Conservation (phyloP, 2,797 vertebrate species). For the Sebastes matsubarae region DNA sequence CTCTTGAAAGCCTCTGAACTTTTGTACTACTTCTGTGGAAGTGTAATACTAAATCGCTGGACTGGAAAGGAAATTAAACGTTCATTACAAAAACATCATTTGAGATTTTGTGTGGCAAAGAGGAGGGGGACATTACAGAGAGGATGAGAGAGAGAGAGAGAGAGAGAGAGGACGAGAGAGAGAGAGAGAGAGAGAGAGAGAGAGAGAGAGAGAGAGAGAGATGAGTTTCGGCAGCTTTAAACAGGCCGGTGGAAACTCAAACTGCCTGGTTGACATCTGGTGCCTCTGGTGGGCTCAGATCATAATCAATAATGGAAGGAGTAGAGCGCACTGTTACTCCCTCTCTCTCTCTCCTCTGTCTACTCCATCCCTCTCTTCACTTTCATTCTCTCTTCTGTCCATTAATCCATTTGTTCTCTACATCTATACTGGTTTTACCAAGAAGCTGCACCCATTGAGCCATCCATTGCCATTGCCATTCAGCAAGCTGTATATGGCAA, state of each 20-base stretch:
- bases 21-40: too few relatives aligned
- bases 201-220: conserved; percentile 19
- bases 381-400: neutral
- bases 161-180: conserved; percentile 14
- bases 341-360: conserved; percentile 44
- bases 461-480: neutral
- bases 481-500: neutral
- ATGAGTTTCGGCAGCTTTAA: conserved; percentile 74
- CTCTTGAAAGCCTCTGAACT: neutral
- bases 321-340: conserved; percentile 53
- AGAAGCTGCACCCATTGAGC: neutral
- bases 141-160: conserved; percentile 22
- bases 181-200: conserved; percentile 20
- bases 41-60: neutral
- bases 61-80: neutral
- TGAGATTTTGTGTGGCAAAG: neutral
- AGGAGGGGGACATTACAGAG: neutral
- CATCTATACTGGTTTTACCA: neutral
- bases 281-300: conserved; percentile 71
- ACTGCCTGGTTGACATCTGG: conserved; percentile 79
- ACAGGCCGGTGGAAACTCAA: conserved; percentile 73
- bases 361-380: neutral
- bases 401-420: neutral
- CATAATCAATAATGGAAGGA: conserved; percentile 84
- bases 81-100: neutral